Evolutionary conservation across 2,797 vertebrate species (phyloP), one percentile per base, ranked within the genome.

Genomic region (Otolemur crassicaudatus): DNA sequence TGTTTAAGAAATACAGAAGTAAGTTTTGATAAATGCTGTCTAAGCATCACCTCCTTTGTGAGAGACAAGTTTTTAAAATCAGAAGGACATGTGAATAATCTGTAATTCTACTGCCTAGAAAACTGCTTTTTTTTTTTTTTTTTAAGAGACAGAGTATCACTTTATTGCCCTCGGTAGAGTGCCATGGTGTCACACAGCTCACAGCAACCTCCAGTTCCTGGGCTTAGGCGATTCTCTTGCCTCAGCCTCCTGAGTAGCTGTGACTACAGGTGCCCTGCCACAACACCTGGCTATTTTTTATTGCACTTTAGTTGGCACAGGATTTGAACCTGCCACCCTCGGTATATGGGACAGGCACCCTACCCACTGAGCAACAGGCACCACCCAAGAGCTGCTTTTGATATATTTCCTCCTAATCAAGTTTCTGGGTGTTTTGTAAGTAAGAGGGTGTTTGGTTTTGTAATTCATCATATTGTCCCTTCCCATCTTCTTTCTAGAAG

Each of bases 401-500:
- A 84, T n/a, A 6, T 31, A 84, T 37, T 77, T 83, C 79, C 65
- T 80, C 67, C 40, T 96, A 49, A 40, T 90, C 27, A 88, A 84
- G 20, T 80, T 61, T 87, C 76, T 73, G 22, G 23, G 17, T 87
- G 70, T 65, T 60, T 40, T 27, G 2, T 37, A 61, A 91, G 61
- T 46, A 90, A 61, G 49, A 79, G 23, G 6, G 67, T 34, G 67
- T 93, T 84, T 65, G n/a, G 11, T 56, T 84, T 92, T 92, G 53
- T 86, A 91, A 58, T 65, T 67, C 17, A 67, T n/a, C 22, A 81
- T 56, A 91, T 13, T 85, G 31, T 75, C 43, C 87, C 20, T 83
- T 65, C 60, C 11, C 65, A 56, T 37, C 16, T 90, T 91, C 91
- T 72, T 91, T 80, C 83, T 75, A 86, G 75, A 85, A 92, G 65